phyloP scores from a whole-genome alignment of 2,888 invertebrate genomes.

The Scaptomyza tumidula region DNA sequence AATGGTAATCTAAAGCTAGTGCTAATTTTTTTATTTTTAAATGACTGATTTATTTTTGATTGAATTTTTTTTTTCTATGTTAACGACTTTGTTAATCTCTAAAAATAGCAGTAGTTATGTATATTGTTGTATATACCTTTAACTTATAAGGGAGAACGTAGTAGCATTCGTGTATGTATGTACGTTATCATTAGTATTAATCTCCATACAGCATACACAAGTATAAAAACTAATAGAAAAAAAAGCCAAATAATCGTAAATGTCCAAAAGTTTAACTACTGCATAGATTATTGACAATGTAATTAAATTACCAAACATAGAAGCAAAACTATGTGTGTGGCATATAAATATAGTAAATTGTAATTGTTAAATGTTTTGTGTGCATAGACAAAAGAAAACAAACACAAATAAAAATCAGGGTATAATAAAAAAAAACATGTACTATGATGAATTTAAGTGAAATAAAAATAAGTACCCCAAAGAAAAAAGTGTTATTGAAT shows the following conservation, averaged over 20 bases:
- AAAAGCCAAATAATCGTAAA: constrained; percentile 60
- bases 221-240: constrained; percentile 14
- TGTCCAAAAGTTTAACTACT: constrained; percentile 58
- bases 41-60: constrained; percentile 57
- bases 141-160: constrained; percentile 13
- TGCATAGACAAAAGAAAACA: constrained; percentile 25
- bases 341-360: constrained; percentile 46
- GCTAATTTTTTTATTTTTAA: constrained; percentile 30
- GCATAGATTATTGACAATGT: constrained; percentile 43
- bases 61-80: constrained; percentile 10
- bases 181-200: constrained; percentile 31
- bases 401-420: constrained; percentile 11
- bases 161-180: constrained; percentile 5
- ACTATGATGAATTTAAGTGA: constrained; percentile 30
- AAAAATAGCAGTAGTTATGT: constrained; percentile 19
- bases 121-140: constrained; percentile 21
- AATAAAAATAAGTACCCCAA: constrained; percentile 6
- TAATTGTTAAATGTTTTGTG: constrained; percentile 33
- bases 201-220: constrained; percentile 1
- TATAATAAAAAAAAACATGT: not conserved
- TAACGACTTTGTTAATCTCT: constrained; percentile 16
- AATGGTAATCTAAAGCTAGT: constrained; percentile 14
- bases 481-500: not conserved
- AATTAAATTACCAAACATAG: constrained; percentile 44
- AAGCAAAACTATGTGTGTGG: constrained; percentile 3